Conservation (phyloP, 2,888 invertebrate species). For the Kryphioiulus occultus region DNA sequence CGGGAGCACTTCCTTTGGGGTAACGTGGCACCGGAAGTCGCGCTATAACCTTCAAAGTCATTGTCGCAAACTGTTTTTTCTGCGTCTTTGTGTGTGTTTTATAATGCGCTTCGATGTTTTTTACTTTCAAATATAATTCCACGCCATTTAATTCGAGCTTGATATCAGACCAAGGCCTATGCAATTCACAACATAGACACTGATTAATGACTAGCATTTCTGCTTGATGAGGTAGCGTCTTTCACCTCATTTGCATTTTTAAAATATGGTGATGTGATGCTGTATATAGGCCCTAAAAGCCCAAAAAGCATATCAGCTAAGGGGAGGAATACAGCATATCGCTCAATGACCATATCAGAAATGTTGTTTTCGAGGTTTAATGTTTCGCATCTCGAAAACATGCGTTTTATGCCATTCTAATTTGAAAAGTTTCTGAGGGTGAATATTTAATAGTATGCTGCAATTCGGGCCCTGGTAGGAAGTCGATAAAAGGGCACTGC, state of each 20-base stretch:
- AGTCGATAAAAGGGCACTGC: background rate
- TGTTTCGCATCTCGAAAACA: background rate
- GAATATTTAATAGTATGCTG: background rate
- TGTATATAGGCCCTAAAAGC: background rate
- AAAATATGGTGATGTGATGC: background rate
- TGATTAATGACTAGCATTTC: background rate
- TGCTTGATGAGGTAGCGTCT: background rate
- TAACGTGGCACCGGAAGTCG: background rate
- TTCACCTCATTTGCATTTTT: background rate
- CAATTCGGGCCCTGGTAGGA: background rate
- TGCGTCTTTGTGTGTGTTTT: background rate
- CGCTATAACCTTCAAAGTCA: background rate
- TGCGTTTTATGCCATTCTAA: constrained; percentile 19
- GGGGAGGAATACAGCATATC: too few relatives aligned
- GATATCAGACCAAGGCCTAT: too few relatives aligned
- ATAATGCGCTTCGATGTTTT: background rate
- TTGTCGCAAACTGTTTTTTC: background rate
- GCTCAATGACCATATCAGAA: background rate
- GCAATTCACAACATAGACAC: background rate
- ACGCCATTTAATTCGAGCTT: background rate
- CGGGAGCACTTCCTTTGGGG: background rate
- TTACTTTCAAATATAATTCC: background rate
- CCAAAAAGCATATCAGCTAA: background rate
- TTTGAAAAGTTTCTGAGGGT: background rate
- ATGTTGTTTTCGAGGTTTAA: background rate